A percentile compares a stretch with the other conserved stretches of the same genome.
Evolutionary conservation across 2,888 invertebrate genomes (phyloP).

Genomic region (Thumatha senex): DNA sequence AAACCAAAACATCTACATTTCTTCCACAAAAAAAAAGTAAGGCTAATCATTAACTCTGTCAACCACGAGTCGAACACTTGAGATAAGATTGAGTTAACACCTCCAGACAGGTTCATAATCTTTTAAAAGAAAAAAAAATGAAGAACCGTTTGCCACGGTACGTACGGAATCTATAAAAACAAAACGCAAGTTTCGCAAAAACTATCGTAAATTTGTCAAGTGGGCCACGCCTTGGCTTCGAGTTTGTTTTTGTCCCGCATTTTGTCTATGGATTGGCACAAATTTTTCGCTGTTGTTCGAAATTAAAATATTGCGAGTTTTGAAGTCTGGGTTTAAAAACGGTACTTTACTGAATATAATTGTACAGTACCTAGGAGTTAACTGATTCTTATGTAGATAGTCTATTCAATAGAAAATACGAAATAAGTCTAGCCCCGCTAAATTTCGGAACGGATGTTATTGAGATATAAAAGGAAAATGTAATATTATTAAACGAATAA

Average conservation of each 20-base stretch:
- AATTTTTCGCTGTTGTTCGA: not conserved
- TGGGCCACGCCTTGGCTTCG: conserved; percentile 33
- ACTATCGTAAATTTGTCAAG: conserved; percentile 68
- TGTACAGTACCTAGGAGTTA: too few species aligned
- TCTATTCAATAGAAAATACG: too few species aligned
- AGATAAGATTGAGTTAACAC: conserved; percentile 59
- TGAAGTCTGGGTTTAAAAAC: too few species aligned
- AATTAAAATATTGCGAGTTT: too few species aligned
- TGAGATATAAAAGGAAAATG: too few species aligned
- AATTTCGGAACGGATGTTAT: too few species aligned
- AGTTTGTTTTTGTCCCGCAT: conserved; percentile 41
- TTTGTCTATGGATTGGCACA: conserved; percentile 8
- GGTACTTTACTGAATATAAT: too few species aligned
- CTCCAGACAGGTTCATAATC: conserved; percentile 53
- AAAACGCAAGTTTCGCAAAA: conserved; percentile 41
- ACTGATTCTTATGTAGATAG: too few species aligned
- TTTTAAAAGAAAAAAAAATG: conserved; percentile 40
- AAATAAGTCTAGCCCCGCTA: too few species aligned
- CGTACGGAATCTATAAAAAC: conserved; percentile 54
- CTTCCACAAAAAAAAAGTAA: conserved; percentile 9
- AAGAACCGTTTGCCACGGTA: conserved; percentile 47
- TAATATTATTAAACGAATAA: too few species aligned
- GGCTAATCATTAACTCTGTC: conserved; percentile 24
- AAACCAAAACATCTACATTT: conserved; percentile 13
- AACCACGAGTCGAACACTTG: conserved; percentile 21